Base-by-base conservation (phyloP, 2,113 vertebrate species). In the Cariama cristata region DNA sequence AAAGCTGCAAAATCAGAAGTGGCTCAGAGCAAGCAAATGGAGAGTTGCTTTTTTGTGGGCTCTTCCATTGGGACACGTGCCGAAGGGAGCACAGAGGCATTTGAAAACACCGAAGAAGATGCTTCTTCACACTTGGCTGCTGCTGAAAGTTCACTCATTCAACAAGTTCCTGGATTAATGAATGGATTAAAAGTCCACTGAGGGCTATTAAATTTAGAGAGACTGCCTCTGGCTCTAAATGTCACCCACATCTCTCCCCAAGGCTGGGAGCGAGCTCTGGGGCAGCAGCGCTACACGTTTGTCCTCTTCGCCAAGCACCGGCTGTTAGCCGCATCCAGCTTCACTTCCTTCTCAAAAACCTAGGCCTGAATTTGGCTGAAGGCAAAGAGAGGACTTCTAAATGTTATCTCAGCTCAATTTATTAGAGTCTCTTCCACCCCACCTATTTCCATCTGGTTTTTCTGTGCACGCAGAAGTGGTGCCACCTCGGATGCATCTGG, bases 11-110 rank as follows among this genome's bases (percentile, higher is more conserved):
- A 69, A 80, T 28, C 55, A 32, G 42, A 14, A 75, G 71, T n/a
- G 66, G 14, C 47, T 24, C 44, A 40, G 45, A 28, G 64, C 44
- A 47, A 42, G 82, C 24, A 53, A 22, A n/a, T 6, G 35, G 27
- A 20, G 64, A 69, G 33, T 18, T 53, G 55, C 5, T n/a, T 66
- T 74, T 74, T 44, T 58, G 58, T 49, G 63, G 27, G 58, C 27
- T 9, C 44, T 42, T 81, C 32, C 33, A 0, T 20, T 33, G 55
- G 56, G 33, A 26, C 27, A 8, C 0, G 0, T 42, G 38, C 35
- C 0, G 0, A 23, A 38, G 49, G 53, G 56, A 76, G 53, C 56
- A 8, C 30, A 8, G 42, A 35, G 50, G 6, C 42, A 1, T 27
- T 53, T 68, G 79, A 38, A 56, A 44, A 44, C 40, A 27, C 9